Evolutionary conservation across 1,140 invertebrate genomes (phyloP), one percentile per base, ranked within the genome.

Genomic region (Sinella curviseta): DNA sequence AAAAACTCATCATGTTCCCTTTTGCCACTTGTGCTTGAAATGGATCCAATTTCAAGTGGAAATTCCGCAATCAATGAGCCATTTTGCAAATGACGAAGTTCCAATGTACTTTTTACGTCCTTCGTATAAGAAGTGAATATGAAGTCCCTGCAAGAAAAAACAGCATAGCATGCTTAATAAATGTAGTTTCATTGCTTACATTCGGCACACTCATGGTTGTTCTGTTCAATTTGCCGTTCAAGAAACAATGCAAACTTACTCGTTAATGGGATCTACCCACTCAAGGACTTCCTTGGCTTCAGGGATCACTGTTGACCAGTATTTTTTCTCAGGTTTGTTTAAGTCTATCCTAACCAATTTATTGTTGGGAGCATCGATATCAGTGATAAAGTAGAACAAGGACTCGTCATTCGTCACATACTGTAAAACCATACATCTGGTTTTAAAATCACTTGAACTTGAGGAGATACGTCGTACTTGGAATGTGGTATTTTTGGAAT

Each of bases 1-100:
- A 98, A 99, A 82, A 98, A 93, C 89, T 98, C 95, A 0, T 90
- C 90, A 84, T 95, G 91, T 82, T 94, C 91, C 85, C 93, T 94
- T 84, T 95, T 91, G 8, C 95, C 96, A 4, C 93, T 94, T 84
- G 95, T 93, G 0, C 92, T 92, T 35, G 91, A 90, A 48, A 99
- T 90, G 1, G 94, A 94, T 20, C 97, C 97, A 79, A 97, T 91
- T 84, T 93, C 93, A 33, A 98, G 87, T 0, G 93, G 90, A 82
- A 98, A 93, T 77, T 90, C 89, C 81, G 90, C 89, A 20, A 95
- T 83, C 24, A 93, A 85, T 74, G 92, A 87, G n/a, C 97, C 97
- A 74, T 90, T 91, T 82, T 88, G 87, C 35, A 97, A 86, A 83
- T 91, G 90, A 87, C 95, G 91, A 0, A 98, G 88, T 89, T 96